These are phyloP conservation scores for Aeoliscus strigatus DNA, from an alignment of 2,797 vertebrate genomes.

Conservation along the genomic window DNA sequence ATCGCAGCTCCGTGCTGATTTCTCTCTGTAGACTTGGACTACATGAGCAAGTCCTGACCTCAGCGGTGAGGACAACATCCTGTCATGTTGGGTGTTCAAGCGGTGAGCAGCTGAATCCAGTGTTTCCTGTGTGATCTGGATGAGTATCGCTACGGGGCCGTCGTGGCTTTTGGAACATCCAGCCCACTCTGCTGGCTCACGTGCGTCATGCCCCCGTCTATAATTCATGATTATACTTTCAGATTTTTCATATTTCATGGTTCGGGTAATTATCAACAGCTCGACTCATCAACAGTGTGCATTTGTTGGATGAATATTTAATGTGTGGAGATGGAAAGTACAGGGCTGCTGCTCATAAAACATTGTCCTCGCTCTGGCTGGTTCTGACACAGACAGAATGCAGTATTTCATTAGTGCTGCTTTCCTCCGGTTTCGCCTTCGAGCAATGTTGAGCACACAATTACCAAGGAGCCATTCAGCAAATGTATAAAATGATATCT, in stretches of 20 bases:
- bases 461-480: slow-evolving; percentile 21
- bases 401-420: slow-evolving; percentile 18
- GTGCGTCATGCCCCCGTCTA: slow-evolving; percentile 30
- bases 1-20: background rate
- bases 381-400: slow-evolving; percentile 4
- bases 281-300: slow-evolving; percentile 17
- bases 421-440: slow-evolving; percentile 31
- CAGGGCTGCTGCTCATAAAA: slow-evolving; percentile 30
- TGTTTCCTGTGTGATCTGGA: slow-evolving; percentile 1
- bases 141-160: too few species aligned
- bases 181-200: too few species aligned
- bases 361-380: slow-evolving; percentile 27
- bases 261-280: slow-evolving; percentile 30
- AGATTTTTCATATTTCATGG: slow-evolving; percentile 37
- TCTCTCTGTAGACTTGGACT: too few species aligned
- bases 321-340: slow-evolving; percentile 30
- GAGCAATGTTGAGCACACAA: slow-evolving; percentile 17
- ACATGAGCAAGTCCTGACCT: slow-evolving; percentile 6
- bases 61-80: slow-evolving; percentile 7
- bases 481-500: slow-evolving; percentile 39
- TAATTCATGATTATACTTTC: slow-evolving; percentile 45
- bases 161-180: too few species aligned
- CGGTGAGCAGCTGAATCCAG: slow-evolving; percentile 13
- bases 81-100: slow-evolving; percentile 6
- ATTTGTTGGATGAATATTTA: slow-evolving; percentile 52